Conservation (phyloP, 2,113 vertebrate genomes). For the Struthidea cinerea region DNA sequence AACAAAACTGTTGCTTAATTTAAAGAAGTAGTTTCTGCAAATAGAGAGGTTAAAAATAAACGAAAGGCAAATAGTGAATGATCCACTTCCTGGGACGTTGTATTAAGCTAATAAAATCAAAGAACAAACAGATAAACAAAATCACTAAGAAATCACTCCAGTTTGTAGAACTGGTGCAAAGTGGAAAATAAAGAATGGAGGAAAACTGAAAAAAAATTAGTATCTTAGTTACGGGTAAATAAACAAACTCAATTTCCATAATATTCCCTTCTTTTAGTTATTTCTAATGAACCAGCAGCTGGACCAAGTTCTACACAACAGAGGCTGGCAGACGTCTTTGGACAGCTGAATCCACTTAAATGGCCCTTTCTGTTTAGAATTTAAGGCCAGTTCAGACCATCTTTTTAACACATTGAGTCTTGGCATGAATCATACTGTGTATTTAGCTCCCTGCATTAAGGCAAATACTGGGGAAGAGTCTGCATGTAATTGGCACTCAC, state of each 20-base stretch:
- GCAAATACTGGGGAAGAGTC: background rate
- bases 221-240: background rate
- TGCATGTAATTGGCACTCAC: background rate
- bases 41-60: background rate
- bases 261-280: background rate
- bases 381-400: background rate
- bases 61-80: background rate
- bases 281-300: slow-evolving; percentile 24
- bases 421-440: background rate
- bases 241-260: background rate
- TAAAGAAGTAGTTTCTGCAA: background rate
- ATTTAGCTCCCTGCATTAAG: background rate
- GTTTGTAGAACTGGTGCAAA: background rate
- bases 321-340: background rate
- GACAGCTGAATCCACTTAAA: slow-evolving; percentile 52
- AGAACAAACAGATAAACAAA: background rate
- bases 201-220: background rate
- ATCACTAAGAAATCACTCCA: background rate
- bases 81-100: background rate
- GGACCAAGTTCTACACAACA: background rate
- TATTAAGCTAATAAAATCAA: background rate
- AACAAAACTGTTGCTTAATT: background rate
- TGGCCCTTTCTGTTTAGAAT: slow-evolving; percentile 8
- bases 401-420: slow-evolving; percentile 23
- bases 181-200: background rate